Evolutionary conservation across 1,140 invertebrate species (phyloP), one percentile per base, ranked within the genome.

Genomic region (Asbolus verrucosus): DNA sequence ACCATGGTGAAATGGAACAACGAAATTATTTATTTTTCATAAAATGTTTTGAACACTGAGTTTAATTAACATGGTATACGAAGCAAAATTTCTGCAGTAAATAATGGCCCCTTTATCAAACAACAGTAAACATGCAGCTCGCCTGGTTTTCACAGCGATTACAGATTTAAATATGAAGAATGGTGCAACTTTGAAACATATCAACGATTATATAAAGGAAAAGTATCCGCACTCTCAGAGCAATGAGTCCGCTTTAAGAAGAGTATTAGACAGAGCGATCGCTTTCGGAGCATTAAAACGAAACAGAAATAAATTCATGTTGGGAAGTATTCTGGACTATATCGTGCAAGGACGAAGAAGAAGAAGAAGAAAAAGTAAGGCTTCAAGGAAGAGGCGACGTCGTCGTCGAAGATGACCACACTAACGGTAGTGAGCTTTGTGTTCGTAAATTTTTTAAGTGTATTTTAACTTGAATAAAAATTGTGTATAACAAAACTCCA

Each of bases 201-300:
- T 75, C 13, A 59, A 67, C 11, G 36, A 70, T 6, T 75, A 75
- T 31, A 70, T 75, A 16, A 70, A 41, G 11, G 46, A 65, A 14
- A 62, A 61, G 8, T 75, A 73, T 39, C 73, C 73, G n/a, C 39
- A 70, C 30, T 65, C 63, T 4, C 54, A 46, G 9, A 61, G 69
- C 8, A 71, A 73, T 14, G 70, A 73, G 5, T 27, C 67, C 4
- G 59, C 21, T 14, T 15, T 75, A 6, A 72, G 50, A 27, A 73
- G 67, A 39, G 70, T 66, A 6, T 14, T 75, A 6, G 19, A 73
- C 6, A 73, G 70, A 39, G 73, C 73, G 9, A 24, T 75, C 19
- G 71, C 67, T 0, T 73, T 75, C 33, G 73, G 71, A 6, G 73
- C 67, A n/a, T 33, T 72, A 6, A 67, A 72, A 72, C 69, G 31